These are phyloP conservation scores for Chromoteleia sp. DNA, from an alignment of 2,888 invertebrate species.

Conservation along the genomic window DNA sequence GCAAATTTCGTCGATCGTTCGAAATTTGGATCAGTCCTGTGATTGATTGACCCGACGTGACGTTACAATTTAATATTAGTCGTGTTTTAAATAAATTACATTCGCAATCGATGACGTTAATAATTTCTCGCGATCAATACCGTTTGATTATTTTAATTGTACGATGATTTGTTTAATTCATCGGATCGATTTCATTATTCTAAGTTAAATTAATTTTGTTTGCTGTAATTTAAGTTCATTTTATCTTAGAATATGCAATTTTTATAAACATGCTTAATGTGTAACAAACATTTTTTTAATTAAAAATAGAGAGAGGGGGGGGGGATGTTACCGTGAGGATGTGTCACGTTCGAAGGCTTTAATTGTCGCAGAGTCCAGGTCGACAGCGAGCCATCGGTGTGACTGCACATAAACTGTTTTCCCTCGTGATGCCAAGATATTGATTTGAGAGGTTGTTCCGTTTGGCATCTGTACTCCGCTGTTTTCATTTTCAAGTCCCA, in stretches of 20 bases:
- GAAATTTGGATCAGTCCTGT: slow-evolving; percentile 9
- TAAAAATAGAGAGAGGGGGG: too few relatives aligned
- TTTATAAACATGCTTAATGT: too few relatives aligned
- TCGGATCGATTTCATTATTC: too few relatives aligned
- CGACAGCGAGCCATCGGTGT: slow-evolving; percentile 97
- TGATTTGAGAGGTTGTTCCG: slow-evolving; percentile 92
- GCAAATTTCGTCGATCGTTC: not conserved
- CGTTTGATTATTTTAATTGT: not conserved
- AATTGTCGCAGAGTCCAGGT: slow-evolving; percentile 95
- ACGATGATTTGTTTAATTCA: not conserved
- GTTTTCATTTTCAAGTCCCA: slow-evolving; percentile 97
- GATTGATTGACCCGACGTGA: not conserved
- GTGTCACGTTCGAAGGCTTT: slow-evolving; percentile 92
- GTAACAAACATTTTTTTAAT: not conserved
- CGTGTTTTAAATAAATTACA: not conserved
- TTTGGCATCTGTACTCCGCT: slow-evolving; percentile 94
- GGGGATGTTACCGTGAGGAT: slow-evolving; percentile 98
- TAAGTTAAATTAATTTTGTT: too few relatives aligned
- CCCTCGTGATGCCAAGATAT: slow-evolving; percentile 99
- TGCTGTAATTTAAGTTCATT: too few relatives aligned
- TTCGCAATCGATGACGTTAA: not conserved
- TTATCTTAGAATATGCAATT: too few relatives aligned
- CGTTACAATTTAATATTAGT: not conserved
- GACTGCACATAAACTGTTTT: slow-evolving; percentile 98
- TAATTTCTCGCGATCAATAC: not conserved